These are phyloP conservation scores for Archaeoteleia sp. DNA, from an alignment of 2,888 invertebrate species.

Conservation along the genomic window DNA sequence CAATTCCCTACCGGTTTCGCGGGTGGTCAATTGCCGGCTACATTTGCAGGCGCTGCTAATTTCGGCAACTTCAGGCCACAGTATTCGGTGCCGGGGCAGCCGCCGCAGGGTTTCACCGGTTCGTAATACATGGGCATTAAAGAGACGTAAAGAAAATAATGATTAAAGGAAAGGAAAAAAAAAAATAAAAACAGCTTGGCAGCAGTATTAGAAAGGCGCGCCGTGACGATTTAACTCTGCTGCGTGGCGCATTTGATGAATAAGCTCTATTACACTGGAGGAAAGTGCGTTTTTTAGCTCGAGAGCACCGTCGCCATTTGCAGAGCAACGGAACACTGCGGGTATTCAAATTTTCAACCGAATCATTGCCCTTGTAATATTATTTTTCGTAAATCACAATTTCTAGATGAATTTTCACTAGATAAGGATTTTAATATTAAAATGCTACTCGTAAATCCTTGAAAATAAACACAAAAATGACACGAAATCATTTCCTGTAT, in stretches of 20 bases:
- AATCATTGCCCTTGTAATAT: constrained; percentile 63
- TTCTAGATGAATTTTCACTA: constrained; percentile 73
- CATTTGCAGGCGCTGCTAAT: constrained; percentile 85
- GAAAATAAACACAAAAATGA: constrained; percentile 56
- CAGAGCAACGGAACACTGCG: constrained; percentile 4
- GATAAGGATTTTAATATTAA: constrained; percentile 62
- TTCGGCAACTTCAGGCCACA: constrained; percentile 94
- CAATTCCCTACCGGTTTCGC: constrained; percentile 91
- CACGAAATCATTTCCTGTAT: constrained; percentile 65
- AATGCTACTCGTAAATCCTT: constrained; percentile 57
- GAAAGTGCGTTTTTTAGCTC: neutral
- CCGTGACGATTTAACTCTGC: constrained; percentile 1
- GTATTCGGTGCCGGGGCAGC: constrained; percentile 84
- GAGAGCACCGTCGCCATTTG: constrained; percentile 17
- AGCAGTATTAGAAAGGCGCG: constrained; percentile 48
- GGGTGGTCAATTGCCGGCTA: constrained; percentile 79
- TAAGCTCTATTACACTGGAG: neutral
- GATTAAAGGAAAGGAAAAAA: no score
- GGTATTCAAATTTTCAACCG: constrained; percentile 15
- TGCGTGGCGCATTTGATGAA: neutral
- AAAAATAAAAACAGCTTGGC: constrained; percentile 29
- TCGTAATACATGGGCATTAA: constrained; percentile 45
- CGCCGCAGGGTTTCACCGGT: constrained; percentile 74
- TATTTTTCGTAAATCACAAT: constrained; percentile 70
- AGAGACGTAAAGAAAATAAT: constrained; percentile 31